phyloP scores from a whole-genome alignment of 1,140 invertebrate species.

The Heterodera carotae region DNA sequence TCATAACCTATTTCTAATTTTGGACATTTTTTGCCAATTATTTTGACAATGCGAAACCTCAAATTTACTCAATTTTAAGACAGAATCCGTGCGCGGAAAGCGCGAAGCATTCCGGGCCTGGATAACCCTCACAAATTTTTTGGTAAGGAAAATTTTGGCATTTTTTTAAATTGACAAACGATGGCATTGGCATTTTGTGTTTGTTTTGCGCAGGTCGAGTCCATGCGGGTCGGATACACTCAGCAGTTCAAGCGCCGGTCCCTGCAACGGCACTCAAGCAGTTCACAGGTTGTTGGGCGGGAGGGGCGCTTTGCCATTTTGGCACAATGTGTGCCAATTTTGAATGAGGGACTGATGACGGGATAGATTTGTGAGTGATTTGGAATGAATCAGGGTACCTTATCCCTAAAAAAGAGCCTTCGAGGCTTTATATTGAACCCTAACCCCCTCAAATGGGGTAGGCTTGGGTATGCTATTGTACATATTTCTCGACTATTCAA shows the following conservation, averaged over 20 bases:
- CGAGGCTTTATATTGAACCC: too few species aligned
- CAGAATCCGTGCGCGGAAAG: constrained; percentile 50
- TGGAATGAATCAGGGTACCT: too few species aligned
- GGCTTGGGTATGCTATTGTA: too few species aligned
- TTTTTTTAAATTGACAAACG: neutral
- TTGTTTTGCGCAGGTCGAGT: constrained; percentile 38
- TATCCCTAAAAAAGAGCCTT: too few species aligned
- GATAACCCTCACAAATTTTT: constrained; percentile 46
- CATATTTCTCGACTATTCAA: too few species aligned
- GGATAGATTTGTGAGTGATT: too few species aligned
- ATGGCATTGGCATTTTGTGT: constrained; percentile 10
- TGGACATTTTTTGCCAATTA: too few species aligned
- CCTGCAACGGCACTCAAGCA: neutral
- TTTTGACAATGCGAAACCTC: too few species aligned
- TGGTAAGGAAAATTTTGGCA: constrained; percentile 36
- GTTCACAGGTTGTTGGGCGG: neutral
- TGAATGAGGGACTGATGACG: neutral
- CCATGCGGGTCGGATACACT: constrained; percentile 48
- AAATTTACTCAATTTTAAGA: neutral
- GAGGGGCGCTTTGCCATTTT: neutral
- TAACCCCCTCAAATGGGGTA: too few species aligned
- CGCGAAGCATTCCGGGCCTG: constrained; percentile 53
- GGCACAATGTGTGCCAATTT: neutral
- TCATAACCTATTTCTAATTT: too few species aligned
- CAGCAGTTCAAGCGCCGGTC: constrained; percentile 49